Percentiles rank a stretch among this genome's conserved stretches.
Evolutionary conservation across 2,113 vertebrate species (phyloP).

Genomic region (Gallinago jamesoni): DNA sequence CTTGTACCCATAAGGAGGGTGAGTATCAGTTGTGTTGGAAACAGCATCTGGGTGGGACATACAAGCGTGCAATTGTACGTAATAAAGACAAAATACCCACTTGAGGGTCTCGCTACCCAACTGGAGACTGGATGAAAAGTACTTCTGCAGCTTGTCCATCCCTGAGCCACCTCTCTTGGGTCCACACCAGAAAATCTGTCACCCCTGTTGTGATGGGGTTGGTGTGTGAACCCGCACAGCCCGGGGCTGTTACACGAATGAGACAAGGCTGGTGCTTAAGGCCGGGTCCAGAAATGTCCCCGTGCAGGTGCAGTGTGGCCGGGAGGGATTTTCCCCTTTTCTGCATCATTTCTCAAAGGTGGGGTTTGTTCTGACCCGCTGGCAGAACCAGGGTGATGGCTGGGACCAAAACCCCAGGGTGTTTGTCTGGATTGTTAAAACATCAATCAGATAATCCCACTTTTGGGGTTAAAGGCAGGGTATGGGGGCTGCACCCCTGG

Average conservation of each 20-base stretch:
- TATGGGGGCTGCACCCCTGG: not conserved
- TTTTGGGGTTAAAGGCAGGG: not conserved
- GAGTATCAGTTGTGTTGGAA: not conserved
- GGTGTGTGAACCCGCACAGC: not conserved
- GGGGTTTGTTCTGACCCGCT: not conserved
- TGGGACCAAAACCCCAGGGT: not conserved
- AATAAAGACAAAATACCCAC: rapidly evolving
- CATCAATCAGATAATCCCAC: too few relatives aligned
- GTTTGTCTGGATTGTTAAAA: not conserved
- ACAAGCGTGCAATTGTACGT: rapidly evolving
- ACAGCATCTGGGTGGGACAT: not conserved
- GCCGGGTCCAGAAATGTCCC: not conserved
- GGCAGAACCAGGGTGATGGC: rapidly evolving
- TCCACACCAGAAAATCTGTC: not conserved
- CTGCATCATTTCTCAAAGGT: not conserved
- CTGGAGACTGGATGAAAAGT: not conserved
- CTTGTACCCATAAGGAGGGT: not conserved
- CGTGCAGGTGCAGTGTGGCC: not conserved
- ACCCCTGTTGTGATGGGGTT: not conserved
- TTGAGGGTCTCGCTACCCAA: rapidly evolving
- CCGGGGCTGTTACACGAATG: not conserved
- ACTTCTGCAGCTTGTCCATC: not conserved
- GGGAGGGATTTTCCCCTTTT: not conserved
- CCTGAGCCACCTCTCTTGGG: not conserved
- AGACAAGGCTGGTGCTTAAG: not conserved